Evolutionary conservation across 2,888 invertebrate genomes (phyloP), one percentile per base, ranked within the genome.

Genomic region (Maniola hyperantus): DNA sequence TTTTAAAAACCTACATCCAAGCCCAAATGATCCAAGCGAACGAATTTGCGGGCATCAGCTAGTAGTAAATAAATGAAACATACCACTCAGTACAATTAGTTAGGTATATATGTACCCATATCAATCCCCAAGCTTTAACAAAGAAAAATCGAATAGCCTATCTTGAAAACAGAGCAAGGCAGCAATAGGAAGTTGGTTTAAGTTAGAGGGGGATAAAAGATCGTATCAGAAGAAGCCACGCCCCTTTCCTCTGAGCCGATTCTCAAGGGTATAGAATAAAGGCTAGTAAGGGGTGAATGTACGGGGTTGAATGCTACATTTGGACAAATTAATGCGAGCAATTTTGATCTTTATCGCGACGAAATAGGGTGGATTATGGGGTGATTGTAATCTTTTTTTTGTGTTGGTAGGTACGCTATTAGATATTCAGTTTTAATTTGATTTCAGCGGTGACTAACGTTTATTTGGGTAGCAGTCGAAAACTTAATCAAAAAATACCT

Each of bases 241-340:
- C 77, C 76, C 71, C 67, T 72, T 74, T 75, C 76, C 74, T 74
- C 72, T 71, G 66, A 64, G 69, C 66, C 66, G 65, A 71, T 69
- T 72, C 70, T 70, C 72, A 69, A 69, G 73, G 71, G 65, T 67
- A 67, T 66, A 71, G 67, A 72, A 69, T 69, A 70, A 62, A 58
- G 10, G 57, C 66, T 67, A 68, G 55, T 11, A 51, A 53, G 67
- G 69, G 71, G 71, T 69, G 65, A 72, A 69, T 59, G 67, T 62
- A 68, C 68, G 58, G 39, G 69, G 65, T 61, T 62, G 64, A 66
- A 67, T 65, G 63, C 62, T 68, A 68, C 66, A 68, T 71, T 66
- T 60, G 66, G 68, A 62, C 48, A 64, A 62, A 62, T 53, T 58
- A 46, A 48, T 61, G n/a, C 48, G 55, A 60, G 65, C 68, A 42